phyloP scores from a whole-genome alignment of 1,140 invertebrate genomes.

The Aphelinus atriplicis region DNA sequence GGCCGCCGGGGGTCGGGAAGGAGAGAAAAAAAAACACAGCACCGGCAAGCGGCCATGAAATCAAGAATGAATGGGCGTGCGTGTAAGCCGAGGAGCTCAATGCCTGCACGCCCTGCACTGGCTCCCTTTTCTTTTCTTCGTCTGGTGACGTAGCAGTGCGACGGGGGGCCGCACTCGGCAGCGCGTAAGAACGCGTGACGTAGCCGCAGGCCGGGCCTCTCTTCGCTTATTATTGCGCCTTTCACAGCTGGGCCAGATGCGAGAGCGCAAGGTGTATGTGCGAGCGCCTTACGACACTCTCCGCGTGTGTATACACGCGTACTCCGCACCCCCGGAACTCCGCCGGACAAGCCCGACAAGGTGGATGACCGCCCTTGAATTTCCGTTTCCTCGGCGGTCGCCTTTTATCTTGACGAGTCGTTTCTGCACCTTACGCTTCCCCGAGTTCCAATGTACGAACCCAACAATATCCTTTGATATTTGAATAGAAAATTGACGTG shows the following conservation, averaged over 20 bases:
- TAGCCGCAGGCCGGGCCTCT: background rate
- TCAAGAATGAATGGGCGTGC: constrained; percentile 19
- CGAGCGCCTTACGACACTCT: background rate
- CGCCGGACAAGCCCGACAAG: too few relatives aligned
- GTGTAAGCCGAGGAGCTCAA: background rate
- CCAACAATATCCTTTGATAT: too few relatives aligned
- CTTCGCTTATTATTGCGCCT: too few relatives aligned
- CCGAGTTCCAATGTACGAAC: too few relatives aligned
- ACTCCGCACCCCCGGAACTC: too few relatives aligned
- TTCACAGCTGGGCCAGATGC: too few relatives aligned
- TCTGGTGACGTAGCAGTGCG: constrained; percentile 10
- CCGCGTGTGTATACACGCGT: too few relatives aligned
- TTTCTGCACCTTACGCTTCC: too few relatives aligned
- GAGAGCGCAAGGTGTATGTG: background rate
- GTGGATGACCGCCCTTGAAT: too few relatives aligned
- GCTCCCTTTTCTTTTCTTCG: constrained; percentile 12
- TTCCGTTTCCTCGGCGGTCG: too few relatives aligned
- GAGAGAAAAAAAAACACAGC: background rate
- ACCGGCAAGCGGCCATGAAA: constrained; percentile 17
- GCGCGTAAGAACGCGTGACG: constrained; percentile 18
- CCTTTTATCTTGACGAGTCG: too few relatives aligned
- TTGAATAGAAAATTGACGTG: too few relatives aligned
- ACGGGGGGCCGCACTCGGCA: background rate
- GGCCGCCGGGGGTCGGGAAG: background rate
- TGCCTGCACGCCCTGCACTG: background rate